A percentile compares a stretch with the other conserved stretches of the same genome.
phyloP scores from a whole-genome alignment of 1,140 invertebrate genomes.

The Lepidotrigona ventralis region DNA sequence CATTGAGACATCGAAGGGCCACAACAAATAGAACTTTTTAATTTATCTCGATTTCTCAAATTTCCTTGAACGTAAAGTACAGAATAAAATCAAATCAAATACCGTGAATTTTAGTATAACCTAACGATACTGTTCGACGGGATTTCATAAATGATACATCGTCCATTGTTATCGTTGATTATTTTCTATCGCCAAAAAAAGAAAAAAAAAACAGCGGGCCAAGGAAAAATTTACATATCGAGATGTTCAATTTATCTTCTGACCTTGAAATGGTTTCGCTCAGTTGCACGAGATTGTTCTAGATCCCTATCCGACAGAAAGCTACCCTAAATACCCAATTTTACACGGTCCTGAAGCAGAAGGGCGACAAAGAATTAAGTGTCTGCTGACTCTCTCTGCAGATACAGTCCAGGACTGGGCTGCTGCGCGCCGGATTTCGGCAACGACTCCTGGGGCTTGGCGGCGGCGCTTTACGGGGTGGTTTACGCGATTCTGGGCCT shows the following conservation, averaged over 20 bases:
- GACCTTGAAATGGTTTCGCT: background rate
- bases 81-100: too few species aligned
- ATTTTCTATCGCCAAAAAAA: too few species aligned
- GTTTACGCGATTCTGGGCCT: constrained; percentile 85
- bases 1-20: too few species aligned
- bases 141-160: too few species aligned
- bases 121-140: too few species aligned
- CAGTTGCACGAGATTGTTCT: background rate
- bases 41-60: too few species aligned
- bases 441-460: constrained; percentile 77
- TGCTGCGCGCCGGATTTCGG: constrained; percentile 86
- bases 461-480: constrained; percentile 83
- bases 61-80: too few species aligned
- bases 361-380: background rate
- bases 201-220: too few species aligned
- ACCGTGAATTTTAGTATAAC: too few species aligned
- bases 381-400: constrained; percentile 5
- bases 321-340: background rate
- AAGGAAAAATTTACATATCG: too few species aligned
- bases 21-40: too few species aligned
- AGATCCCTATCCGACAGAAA: background rate
- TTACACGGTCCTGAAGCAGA: background rate
- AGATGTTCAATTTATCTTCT: background rate
- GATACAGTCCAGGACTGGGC: constrained; percentile 81
- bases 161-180: too few species aligned